These are phyloP conservation scores for Hirundichthys speculiger DNA, from an alignment of 2,113 vertebrate genomes.

Conservation along the genomic window DNA sequence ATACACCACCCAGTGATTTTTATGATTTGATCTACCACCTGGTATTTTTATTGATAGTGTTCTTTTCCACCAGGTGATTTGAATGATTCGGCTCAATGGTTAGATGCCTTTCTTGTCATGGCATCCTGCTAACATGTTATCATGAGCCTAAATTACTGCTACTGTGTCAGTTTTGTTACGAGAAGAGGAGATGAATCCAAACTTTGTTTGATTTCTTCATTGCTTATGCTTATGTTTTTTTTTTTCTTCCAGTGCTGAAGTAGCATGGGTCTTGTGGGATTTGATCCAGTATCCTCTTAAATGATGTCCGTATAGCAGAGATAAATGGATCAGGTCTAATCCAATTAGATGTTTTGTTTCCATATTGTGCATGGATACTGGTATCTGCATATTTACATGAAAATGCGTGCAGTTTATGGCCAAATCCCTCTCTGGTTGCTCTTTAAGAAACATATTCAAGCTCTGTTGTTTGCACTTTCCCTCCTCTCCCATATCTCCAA, in stretches of 20 bases:
- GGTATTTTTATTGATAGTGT: constrained; percentile 83
- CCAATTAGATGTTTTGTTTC: constrained; percentile 79
- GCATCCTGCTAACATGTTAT: constrained; percentile 76
- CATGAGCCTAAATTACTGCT: constrained; percentile 67
- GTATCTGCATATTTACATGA: constrained; percentile 74
- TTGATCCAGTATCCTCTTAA: constrained; percentile 71
- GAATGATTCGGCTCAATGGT: constrained; percentile 75
- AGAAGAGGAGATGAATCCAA: constrained; percentile 44
- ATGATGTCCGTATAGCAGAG: constrained; percentile 72
- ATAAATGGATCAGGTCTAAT: constrained; percentile 81
- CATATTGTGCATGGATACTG: constrained; percentile 70
- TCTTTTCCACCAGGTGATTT: constrained; percentile 80
- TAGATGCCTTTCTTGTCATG: constrained; percentile 77
- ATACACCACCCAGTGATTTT: constrained; percentile 83
- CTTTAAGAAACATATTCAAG: constrained; percentile 81
- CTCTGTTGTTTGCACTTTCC: constrained; percentile 83
- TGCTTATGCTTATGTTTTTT: constrained; percentile 23
- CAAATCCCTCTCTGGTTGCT: constrained; percentile 78
- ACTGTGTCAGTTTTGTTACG: constrained; percentile 50
- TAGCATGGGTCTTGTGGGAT: constrained; percentile 50
- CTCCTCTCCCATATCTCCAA: constrained; percentile 72
- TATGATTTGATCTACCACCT: constrained; percentile 84
- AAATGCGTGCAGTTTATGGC: constrained; percentile 82
- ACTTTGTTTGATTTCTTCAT: constrained; percentile 33
- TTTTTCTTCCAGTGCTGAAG: constrained; percentile 12